These are phyloP conservation scores for Aurelia aurita complex sp. Pacific DNA, from an alignment of 30 jellyfish, hydroid and myxozoan species.

Conservation along the genomic window DNA sequence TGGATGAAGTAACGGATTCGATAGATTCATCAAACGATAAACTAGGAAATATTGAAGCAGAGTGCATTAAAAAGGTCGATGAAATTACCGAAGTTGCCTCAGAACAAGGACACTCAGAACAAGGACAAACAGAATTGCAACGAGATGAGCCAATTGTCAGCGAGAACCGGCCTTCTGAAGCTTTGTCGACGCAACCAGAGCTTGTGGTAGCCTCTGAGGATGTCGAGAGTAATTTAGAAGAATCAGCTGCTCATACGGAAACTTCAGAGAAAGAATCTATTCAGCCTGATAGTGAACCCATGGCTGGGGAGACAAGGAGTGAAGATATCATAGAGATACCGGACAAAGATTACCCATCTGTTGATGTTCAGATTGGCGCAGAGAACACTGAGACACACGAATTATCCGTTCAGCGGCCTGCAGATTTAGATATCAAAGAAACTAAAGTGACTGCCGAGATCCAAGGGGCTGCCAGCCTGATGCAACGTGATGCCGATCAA, in stretches of 20 bases:
- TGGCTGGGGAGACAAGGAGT: background rate
- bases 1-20: background rate
- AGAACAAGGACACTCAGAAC: background rate
- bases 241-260: background rate
- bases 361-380: background rate
- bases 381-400: background rate
- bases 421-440: too few species aligned
- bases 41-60: background rate
- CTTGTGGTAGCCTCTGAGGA: background rate
- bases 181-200: background rate
- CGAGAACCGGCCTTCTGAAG: background rate
- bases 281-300: background rate
- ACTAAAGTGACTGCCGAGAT: too few species aligned
- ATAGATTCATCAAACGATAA: background rate
- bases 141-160: background rate
- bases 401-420: too few species aligned
- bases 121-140: background rate
- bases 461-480: too few species aligned
- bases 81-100: background rate
- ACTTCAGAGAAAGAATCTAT: background rate
- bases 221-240: background rate
- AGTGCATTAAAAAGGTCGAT: background rate
- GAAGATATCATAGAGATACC: constrained; percentile 9
- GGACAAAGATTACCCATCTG: constrained; percentile 29
- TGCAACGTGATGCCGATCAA: too few species aligned